Conservation (phyloP, 2,797 vertebrate genomes). For the Myiotriccus ornatus region DNA sequence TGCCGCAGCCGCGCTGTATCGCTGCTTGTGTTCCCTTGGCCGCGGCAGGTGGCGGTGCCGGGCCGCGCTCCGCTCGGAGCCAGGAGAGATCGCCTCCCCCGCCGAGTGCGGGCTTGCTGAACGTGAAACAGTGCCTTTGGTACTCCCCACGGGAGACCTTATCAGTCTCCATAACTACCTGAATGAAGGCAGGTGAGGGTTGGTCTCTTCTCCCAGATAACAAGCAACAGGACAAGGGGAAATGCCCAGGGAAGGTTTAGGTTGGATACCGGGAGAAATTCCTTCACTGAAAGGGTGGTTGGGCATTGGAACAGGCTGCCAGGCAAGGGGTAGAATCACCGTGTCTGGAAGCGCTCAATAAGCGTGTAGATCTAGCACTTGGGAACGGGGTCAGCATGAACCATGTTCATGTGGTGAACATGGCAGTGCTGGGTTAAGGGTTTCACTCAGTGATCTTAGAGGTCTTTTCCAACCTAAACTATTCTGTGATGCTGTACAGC, state of each 20-base stretch:
- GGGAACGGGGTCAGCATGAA: not conserved
- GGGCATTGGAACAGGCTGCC: not conserved
- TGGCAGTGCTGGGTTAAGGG: not conserved
- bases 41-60: constrained; percentile 62
- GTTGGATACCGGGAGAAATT: not conserved
- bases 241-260: too few relatives aligned
- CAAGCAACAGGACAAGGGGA: not conserved
- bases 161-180: too few relatives aligned
- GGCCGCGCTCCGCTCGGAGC: not conserved
- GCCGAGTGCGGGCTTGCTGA: not conserved
- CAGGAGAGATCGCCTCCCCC: not conserved
- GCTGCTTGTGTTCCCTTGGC: not conserved
- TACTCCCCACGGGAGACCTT: not conserved
- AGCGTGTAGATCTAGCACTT: not conserved
- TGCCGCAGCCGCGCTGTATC: not conserved
- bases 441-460: not conserved
- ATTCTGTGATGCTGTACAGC: not conserved
- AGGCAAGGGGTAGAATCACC: not conserved
- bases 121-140: not conserved
- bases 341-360: not conserved
- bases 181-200: not conserved
- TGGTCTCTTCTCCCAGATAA: not conserved
- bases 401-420: not conserved
- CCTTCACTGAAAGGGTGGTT: not conserved
- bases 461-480: not conserved